These are phyloP conservation scores for Hesperophylax magnus DNA, from an alignment of 1,140 invertebrate genomes.

Conservation along the genomic window DNA sequence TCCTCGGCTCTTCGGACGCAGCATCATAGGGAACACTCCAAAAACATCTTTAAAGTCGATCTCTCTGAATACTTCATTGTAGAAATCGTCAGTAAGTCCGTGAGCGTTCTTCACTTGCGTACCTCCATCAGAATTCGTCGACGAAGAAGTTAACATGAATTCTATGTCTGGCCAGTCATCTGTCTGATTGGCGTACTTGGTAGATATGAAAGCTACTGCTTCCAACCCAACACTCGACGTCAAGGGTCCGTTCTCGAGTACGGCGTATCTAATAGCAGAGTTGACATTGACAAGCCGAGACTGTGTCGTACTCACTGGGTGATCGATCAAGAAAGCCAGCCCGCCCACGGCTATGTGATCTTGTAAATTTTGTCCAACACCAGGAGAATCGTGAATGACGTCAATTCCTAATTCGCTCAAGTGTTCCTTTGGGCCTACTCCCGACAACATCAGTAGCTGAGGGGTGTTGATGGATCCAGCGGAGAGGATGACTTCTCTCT, in stretches of 20 bases:
- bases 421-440: constrained; percentile 83
- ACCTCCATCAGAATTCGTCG: constrained; percentile 84
- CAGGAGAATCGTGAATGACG: constrained; percentile 80
- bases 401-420: constrained; percentile 77
- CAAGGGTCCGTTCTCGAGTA: constrained; percentile 84
- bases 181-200: constrained; percentile 86
- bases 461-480: constrained; percentile 85
- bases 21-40: constrained; percentile 88
- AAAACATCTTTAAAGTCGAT: constrained; percentile 83
- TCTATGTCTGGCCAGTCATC: constrained; percentile 94
- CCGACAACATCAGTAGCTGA: constrained; percentile 89
- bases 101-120: constrained; percentile 83
- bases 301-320: constrained; percentile 83
- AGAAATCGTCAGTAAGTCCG: constrained; percentile 84
- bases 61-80: constrained; percentile 79
- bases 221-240: constrained; percentile 88
- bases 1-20: constrained; percentile 89
- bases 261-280: constrained; percentile 81
- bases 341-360: constrained; percentile 88
- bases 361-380: constrained; percentile 87
- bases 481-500: constrained; percentile 84
- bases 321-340: constrained; percentile 84
- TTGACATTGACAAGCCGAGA: constrained; percentile 84
- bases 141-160: constrained; percentile 89
- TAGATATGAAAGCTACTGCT: constrained; percentile 87